A percentile compares a stretch with the other conserved stretches of the same genome.
phyloP scores from a whole-genome alignment of 2,888 invertebrate species.

The Siphonodentalium dalli region DNA sequence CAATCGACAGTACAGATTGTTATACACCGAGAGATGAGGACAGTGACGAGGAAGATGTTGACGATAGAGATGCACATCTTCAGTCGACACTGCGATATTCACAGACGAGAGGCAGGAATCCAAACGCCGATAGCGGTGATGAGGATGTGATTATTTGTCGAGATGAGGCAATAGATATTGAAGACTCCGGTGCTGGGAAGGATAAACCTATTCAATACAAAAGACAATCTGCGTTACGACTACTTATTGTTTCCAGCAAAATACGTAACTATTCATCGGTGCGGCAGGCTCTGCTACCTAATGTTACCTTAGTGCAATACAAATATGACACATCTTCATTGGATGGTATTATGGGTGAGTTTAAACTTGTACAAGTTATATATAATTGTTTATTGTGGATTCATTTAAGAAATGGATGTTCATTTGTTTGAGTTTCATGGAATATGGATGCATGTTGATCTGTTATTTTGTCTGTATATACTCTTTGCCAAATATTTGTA shows the following conservation, averaged over 20 bases:
- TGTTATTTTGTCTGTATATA: too few species aligned
- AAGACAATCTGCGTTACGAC: constrained; percentile 33
- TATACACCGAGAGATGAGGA: too few species aligned
- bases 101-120: too few species aligned
- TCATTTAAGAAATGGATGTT: neutral
- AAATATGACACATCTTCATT: constrained; percentile 64
- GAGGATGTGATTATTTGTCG: constrained; percentile 32
- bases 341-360: constrained; percentile 59
- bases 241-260: constrained; percentile 64
- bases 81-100: too few species aligned
- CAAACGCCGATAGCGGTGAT: constrained; percentile 22
- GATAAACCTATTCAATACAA: neutral
- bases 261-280: constrained; percentile 59
- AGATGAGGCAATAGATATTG: constrained; percentile 35
- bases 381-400: neutral
- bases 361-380: neutral
- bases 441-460: too few species aligned
- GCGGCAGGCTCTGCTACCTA: constrained; percentile 50
- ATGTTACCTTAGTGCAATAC: constrained; percentile 60
- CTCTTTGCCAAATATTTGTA: too few species aligned
- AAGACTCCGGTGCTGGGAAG: constrained; percentile 30
- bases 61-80: too few species aligned
- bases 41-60: too few species aligned
- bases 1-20: too few species aligned
- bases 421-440: too few species aligned